Percentiles rank a stretch among this genome's conserved stretches.
Conservation (phyloP, 2,113 vertebrate species). For the Rhynchopsitta pachyrhyncha region DNA sequence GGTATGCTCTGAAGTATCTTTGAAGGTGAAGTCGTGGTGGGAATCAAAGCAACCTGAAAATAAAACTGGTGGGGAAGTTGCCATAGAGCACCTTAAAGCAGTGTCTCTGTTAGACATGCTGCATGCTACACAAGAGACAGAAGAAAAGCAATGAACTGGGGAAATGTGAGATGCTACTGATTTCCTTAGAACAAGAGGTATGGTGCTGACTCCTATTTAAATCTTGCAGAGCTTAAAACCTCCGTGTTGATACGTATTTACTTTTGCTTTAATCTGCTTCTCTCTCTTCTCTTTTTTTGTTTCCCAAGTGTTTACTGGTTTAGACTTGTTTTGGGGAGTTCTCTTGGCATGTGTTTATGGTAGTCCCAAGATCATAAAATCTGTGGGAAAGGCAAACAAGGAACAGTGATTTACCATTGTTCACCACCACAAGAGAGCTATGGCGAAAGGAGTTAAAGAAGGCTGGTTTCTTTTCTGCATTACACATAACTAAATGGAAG, state of each 20-base stretch:
- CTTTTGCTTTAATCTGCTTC: conserved; percentile 8
- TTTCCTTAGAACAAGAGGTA: background rate
- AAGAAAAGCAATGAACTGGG: background rate
- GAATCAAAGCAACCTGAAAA: conserved; percentile 48
- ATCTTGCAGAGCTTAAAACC: background rate
- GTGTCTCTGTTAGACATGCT: background rate
- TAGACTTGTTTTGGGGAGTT: background rate
- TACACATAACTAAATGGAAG: background rate
- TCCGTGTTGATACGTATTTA: background rate
- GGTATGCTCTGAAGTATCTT: background rate
- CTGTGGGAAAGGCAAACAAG: background rate
- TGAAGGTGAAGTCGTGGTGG: conserved; percentile 4
- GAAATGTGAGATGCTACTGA: background rate
- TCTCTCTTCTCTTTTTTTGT: background rate
- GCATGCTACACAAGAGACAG: background rate
- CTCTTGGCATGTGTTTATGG: background rate
- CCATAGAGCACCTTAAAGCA: background rate
- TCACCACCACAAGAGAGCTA: background rate
- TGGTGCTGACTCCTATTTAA: background rate
- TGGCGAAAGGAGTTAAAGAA: background rate
- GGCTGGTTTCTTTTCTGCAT: background rate
- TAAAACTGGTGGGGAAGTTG: background rate
- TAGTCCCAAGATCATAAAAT: background rate
- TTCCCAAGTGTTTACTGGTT: background rate
- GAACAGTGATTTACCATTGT: background rate